Base-by-base conservation (phyloP, 2,113 vertebrate genomes). In the Siniperca knerii region DNA sequence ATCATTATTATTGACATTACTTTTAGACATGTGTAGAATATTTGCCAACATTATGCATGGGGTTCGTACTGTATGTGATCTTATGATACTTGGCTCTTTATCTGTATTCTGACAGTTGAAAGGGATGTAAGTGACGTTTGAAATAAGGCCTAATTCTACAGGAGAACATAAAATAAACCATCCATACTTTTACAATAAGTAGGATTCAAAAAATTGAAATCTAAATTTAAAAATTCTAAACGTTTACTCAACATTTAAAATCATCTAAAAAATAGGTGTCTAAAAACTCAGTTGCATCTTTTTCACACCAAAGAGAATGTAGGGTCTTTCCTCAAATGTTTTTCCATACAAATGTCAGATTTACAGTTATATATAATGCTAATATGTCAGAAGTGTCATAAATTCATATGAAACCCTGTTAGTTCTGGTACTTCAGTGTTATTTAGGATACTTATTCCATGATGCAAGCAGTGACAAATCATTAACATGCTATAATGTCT, bases 101-200 rank as follows among this genome's bases (percentile, higher is more conserved):
- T 55, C 44, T 73, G 69, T 50, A n/a, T 60, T 72, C 29, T 73
- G 42, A 52, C 29, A 77, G 21, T 15, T 71, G 23, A 71, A 64
- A 37, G 25, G 18, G 16, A 13, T 60, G 15, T 37, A 75, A 67
- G 79, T 25, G 29, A 55, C 60, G 66, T 77, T 72, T 77, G 50
- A 5, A 71, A 52, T 77, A 46, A 74, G 12, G 3, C 1, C 46
- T 60, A 77, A 48, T 82, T 58, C 65, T 60, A 29, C 8, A 33
- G 2, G 10, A 57, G 4, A 6, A n/a, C 37, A 18, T 1, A 71
- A 70, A 60, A 48, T 6, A 57, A 60, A 23, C 3, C n/a, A 15
- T 58, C 7, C 9, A 58, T 44, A 29, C 16, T 42, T 72, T 69
- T 25, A 46, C 4, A 25, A 11, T 33, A 57, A 12, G 40, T 52